Evolutionary conservation across 2,888 invertebrate genomes (phyloP).

Genomic region (Drosophila tanythrix): DNA sequence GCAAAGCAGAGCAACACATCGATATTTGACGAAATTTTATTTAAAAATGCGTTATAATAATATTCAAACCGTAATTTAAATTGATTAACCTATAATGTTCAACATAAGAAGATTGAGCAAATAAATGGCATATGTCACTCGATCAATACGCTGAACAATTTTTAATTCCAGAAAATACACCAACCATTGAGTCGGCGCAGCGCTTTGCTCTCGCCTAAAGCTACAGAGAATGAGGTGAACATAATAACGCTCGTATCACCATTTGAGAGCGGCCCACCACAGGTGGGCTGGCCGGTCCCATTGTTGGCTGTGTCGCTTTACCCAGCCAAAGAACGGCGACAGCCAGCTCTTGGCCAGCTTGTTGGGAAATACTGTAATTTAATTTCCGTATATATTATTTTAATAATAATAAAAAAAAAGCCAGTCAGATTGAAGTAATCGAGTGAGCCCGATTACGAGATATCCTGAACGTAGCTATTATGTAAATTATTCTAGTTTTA

Average conservation of each 20-base stretch:
- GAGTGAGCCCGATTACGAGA: neutral
- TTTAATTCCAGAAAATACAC: constrained; percentile 26
- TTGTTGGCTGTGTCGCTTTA: neutral
- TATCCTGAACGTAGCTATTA: neutral
- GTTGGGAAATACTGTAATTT: neutral
- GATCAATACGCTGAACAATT: constrained; percentile 38
- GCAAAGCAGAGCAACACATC: neutral
- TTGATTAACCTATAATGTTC: neutral
- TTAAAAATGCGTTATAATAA: neutral
- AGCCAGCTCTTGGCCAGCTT: neutral
- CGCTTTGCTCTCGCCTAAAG: constrained; percentile 5
- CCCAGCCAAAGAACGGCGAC: neutral
- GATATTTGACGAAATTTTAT: neutral
- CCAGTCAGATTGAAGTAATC: neutral
- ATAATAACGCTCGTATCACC: neutral
- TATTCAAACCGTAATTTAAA: neutral
- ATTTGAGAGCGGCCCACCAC: neutral
- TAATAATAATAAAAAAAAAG: no score
- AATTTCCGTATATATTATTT: no score
- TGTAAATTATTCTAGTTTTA: neutral
- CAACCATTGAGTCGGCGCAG: constrained; percentile 21
- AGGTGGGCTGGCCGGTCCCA: neutral
- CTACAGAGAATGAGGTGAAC: constrained; percentile 35
- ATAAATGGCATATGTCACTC: constrained; percentile 49
- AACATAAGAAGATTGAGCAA: constrained; percentile 42